These are phyloP conservation scores for Lasioglossum baleicum DNA, from an alignment of 1,140 invertebrate species.

Conservation along the genomic window DNA sequence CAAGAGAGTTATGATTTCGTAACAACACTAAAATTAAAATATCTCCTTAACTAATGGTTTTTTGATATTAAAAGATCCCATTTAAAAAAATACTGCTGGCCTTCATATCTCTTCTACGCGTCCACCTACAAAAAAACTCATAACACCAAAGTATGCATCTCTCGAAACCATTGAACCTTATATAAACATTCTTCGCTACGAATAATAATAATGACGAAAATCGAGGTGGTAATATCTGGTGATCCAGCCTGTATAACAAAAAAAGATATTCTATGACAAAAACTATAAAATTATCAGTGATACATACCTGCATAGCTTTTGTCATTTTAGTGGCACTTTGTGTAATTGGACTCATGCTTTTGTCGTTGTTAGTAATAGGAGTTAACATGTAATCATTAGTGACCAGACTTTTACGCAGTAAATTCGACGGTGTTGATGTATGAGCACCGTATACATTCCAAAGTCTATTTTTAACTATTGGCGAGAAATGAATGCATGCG, in stretches of 20 bases:
- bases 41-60: too few relatives aligned
- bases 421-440: slow-evolving; percentile 76
- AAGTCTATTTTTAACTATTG: slow-evolving; percentile 64
- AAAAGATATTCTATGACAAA: background rate
- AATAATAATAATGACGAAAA: too few relatives aligned
- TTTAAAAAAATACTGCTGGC: too few relatives aligned
- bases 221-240: too few relatives aligned
- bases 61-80: too few relatives aligned
- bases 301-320: slow-evolving; percentile 90
- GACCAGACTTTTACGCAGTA: slow-evolving; percentile 70
- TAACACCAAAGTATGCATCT: too few relatives aligned
- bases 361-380: slow-evolving; percentile 82
- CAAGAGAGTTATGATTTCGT: too few relatives aligned
- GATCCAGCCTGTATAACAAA: background rate
- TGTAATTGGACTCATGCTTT: slow-evolving; percentile 92
- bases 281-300: slow-evolving; percentile 6
- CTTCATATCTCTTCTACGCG: too few relatives aligned
- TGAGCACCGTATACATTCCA: slow-evolving; percentile 69
- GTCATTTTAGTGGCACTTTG: slow-evolving; percentile 91
- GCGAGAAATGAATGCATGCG: slow-evolving; percentile 52
- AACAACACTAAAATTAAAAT: too few relatives aligned
- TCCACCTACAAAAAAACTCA: too few relatives aligned
- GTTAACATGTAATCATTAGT: slow-evolving; percentile 80
- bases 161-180: too few relatives aligned
- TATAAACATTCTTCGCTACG: too few relatives aligned